Conservation (phyloP, 1,140 invertebrate genomes). For the Atta colombica region DNA sequence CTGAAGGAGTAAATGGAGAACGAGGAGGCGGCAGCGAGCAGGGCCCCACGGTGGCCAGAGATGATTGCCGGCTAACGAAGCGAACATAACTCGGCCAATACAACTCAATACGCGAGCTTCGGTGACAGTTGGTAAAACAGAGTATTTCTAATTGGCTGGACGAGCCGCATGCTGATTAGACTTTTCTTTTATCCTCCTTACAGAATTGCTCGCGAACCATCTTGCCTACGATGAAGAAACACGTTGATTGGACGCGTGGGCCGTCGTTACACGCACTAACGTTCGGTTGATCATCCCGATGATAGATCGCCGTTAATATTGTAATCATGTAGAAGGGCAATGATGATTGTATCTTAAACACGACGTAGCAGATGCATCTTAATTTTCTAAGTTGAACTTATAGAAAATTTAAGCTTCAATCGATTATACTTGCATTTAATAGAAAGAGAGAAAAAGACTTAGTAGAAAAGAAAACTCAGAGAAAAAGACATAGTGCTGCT, state of each 20-base stretch:
- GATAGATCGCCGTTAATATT: slow-evolving; percentile 68
- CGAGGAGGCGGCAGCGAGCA: slow-evolving; percentile 51
- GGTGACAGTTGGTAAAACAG: slow-evolving; percentile 87
- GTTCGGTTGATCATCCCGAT: slow-evolving; percentile 8
- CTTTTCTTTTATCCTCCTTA: slow-evolving; percentile 82
- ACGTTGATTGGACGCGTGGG: slow-evolving; percentile 82
- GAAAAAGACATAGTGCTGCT: too few species aligned
- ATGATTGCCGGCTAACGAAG: slow-evolving; percentile 83
- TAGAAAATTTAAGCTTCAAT: not conserved
- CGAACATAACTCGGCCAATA: slow-evolving; percentile 86
- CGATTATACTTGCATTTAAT: not conserved
- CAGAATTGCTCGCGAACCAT: slow-evolving; percentile 56
- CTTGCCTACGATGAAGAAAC: slow-evolving; percentile 78
- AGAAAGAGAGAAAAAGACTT: too few species aligned
- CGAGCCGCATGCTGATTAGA: slow-evolving; percentile 86
- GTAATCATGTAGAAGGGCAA: slow-evolving; percentile 59
- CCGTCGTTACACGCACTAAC: slow-evolving; percentile 72
- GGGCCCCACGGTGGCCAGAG: slow-evolving; percentile 66
- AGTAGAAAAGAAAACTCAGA: too few species aligned
- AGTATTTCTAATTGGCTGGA: slow-evolving; percentile 86
- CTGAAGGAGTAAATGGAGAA: slow-evolving; percentile 1
- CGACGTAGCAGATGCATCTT: not conserved
- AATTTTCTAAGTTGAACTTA: slow-evolving; percentile 6
- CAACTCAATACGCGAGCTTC: slow-evolving; percentile 85
- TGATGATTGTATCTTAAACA: slow-evolving; percentile 16